These are phyloP conservation scores for Noctua janthina DNA, from an alignment of 2,888 invertebrate genomes.

Conservation along the genomic window DNA sequence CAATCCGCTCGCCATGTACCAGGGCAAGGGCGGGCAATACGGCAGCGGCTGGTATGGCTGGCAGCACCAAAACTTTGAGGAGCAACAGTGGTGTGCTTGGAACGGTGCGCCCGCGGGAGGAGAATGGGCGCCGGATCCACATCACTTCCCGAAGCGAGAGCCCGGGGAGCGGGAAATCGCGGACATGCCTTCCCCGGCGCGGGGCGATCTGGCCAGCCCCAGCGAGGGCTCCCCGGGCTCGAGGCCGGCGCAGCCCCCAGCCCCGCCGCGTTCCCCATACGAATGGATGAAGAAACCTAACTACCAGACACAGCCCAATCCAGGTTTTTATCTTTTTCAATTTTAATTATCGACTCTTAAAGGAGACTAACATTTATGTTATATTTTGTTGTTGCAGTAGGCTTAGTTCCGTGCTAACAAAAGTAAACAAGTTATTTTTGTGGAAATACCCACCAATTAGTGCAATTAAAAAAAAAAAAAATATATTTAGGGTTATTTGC, in stretches of 20 bases:
- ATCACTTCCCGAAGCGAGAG: slow-evolving; percentile 86
- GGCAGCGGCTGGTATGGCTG: slow-evolving; percentile 88
- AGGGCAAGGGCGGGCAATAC: slow-evolving; percentile 91
- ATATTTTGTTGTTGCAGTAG: slow-evolving; percentile 14
- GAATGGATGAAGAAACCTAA: slow-evolving; percentile 98
- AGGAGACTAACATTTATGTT: not conserved
- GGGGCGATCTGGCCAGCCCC: slow-evolving; percentile 90
- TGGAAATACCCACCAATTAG: slow-evolving; percentile 31
- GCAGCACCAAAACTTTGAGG: slow-evolving; percentile 89
- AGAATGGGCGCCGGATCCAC: slow-evolving; percentile 88
- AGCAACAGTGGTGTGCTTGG: slow-evolving; percentile 91
- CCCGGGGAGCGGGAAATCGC: slow-evolving; percentile 85
- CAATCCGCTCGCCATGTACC: slow-evolving; percentile 92
- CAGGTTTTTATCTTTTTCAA: slow-evolving; percentile 90
- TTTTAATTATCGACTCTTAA: slow-evolving; percentile 30
- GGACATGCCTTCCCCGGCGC: slow-evolving; percentile 87
- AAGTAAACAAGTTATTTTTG: slow-evolving; percentile 13
- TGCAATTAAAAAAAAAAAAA: not conserved
- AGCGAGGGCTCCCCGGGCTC: slow-evolving; percentile 89
- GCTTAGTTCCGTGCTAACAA: slow-evolving; percentile 11
- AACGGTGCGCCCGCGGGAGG: slow-evolving; percentile 87
- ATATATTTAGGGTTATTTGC: not conserved
- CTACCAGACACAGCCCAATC: slow-evolving; percentile 95
- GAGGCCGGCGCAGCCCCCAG: slow-evolving; percentile 90
- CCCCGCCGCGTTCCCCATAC: slow-evolving; percentile 94